These are phyloP conservation scores for Germaria angustata DNA, from an alignment of 2,888 invertebrate species.

Conservation along the genomic window DNA sequence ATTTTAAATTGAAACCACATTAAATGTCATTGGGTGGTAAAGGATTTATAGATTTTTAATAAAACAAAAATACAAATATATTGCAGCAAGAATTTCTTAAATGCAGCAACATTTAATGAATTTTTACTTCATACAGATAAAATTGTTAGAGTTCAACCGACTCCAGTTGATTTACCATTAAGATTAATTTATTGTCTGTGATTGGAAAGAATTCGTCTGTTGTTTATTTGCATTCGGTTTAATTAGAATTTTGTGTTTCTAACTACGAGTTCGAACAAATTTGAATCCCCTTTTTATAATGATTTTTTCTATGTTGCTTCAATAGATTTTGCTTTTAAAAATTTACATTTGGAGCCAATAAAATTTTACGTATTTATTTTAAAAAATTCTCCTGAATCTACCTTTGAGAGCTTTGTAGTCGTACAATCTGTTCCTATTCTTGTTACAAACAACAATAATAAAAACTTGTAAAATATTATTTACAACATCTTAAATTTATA, in stretches of 20 bases:
- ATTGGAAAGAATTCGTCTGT: not conserved
- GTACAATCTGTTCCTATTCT: not conserved
- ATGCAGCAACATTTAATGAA: not conserved
- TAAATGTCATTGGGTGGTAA: constrained; percentile 55
- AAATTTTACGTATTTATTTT: constrained; percentile 16
- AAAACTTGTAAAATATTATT: constrained; percentile 1
- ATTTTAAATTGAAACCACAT: constrained; percentile 57
- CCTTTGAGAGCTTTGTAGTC: not conserved
- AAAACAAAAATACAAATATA: constrained; percentile 11
- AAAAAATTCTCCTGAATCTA: not conserved
- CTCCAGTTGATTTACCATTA: constrained; percentile 4
- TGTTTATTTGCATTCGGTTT: not conserved
- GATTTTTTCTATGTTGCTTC: not conserved
- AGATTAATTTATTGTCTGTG: constrained; percentile 2
- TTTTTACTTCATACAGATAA: not conserved
- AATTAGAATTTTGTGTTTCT: not conserved
- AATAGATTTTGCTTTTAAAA: not conserved
- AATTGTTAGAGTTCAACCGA: not conserved
- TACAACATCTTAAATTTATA: constrained; percentile 25
- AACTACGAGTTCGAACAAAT: no score
- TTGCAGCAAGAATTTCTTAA: not conserved
- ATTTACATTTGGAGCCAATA: not conserved
- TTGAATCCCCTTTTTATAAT: no score
- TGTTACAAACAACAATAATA: not conserved
- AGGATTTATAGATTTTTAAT: constrained; percentile 43